phyloP scores from a whole-genome alignment of 1,140 invertebrate genomes.

The Sarcophaga peregrina region DNA sequence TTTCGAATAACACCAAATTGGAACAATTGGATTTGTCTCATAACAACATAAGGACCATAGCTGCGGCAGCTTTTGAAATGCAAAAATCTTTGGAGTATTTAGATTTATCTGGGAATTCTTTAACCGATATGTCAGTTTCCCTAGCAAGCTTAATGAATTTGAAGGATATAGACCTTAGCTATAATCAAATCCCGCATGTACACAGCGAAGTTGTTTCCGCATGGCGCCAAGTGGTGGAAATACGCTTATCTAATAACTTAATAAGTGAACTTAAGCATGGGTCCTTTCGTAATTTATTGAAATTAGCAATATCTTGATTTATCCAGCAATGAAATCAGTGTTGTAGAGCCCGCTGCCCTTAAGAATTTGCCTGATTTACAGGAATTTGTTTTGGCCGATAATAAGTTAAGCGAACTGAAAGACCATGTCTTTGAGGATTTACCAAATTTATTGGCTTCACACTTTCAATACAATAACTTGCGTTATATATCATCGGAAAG shows the following conservation, averaged over 20 bases:
- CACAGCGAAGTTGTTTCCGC: slow-evolving; percentile 75
- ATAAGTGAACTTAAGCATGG: slow-evolving; percentile 78
- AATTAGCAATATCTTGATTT: slow-evolving; percentile 80
- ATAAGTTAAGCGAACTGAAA: slow-evolving; percentile 77
- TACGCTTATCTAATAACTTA: slow-evolving; percentile 79
- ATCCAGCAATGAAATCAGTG: slow-evolving; percentile 83
- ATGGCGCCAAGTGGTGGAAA: slow-evolving; percentile 74
- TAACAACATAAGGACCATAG: slow-evolving; percentile 80
- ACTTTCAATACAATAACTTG: slow-evolving; percentile 84
- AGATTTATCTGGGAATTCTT: slow-evolving; percentile 81
- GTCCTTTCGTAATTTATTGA: slow-evolving; percentile 77
- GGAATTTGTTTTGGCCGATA: slow-evolving; percentile 80
- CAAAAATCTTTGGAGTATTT: slow-evolving; percentile 78
- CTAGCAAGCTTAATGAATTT: slow-evolving; percentile 76
- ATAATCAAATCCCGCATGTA: slow-evolving; percentile 80
- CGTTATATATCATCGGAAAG: slow-evolving; percentile 79
- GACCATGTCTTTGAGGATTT: slow-evolving; percentile 82
- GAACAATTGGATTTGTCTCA: slow-evolving; percentile 79
- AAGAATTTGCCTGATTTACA: slow-evolving; percentile 80
- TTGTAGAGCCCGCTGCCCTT: slow-evolving; percentile 82
- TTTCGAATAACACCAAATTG: slow-evolving; percentile 75
- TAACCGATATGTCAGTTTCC: slow-evolving; percentile 78
- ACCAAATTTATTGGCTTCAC: slow-evolving; percentile 77
- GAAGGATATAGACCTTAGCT: slow-evolving; percentile 79
- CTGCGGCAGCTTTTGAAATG: slow-evolving; percentile 73